Percentiles rank a stretch among this genome's conserved stretches.
These are phyloP conservation scores for Tryphoninae sp. DNA, from an alignment of 2,888 invertebrate genomes.

Conservation along the genomic window DNA sequence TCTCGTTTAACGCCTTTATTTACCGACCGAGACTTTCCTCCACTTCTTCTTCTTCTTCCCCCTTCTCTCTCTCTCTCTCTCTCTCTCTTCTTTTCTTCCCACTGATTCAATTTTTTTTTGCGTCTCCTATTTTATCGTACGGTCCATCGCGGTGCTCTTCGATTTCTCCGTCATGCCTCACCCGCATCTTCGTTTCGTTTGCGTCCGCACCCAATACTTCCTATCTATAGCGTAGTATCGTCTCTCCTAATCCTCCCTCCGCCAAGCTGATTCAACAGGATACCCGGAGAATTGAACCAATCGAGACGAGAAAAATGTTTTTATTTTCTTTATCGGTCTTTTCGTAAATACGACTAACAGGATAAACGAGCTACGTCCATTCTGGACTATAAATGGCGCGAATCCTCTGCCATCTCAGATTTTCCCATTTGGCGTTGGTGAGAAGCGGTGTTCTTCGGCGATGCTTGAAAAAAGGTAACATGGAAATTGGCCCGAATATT, in stretches of 20 bases:
- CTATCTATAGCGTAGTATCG: background rate
- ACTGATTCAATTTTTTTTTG: slow-evolving; percentile 22
- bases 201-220: background rate
- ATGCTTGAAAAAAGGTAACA: background rate
- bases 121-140: background rate
- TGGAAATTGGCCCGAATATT: background rate
- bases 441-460: background rate
- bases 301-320: background rate
- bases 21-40: slow-evolving; percentile 70
- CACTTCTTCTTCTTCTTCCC: slow-evolving; percentile 51
- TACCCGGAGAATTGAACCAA: background rate
- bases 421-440: background rate
- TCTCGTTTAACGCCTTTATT: slow-evolving; percentile 80
- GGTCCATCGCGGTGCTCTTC: slow-evolving; percentile 6
- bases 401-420: background rate
- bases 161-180: background rate
- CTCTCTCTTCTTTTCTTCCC: slow-evolving; percentile 20
- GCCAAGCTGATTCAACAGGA: background rate
- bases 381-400: background rate
- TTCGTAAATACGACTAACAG: background rate
- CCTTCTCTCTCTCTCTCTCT: slow-evolving; percentile 5
- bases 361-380: background rate
- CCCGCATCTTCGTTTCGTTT: slow-evolving; percentile 3
- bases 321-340: background rate
- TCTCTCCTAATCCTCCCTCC: background rate